Percentiles rank a stretch among this genome's conserved stretches.
Evolutionary conservation across 2,113 vertebrate species (phyloP).

Genomic region (Ovis canadensis): DNA sequence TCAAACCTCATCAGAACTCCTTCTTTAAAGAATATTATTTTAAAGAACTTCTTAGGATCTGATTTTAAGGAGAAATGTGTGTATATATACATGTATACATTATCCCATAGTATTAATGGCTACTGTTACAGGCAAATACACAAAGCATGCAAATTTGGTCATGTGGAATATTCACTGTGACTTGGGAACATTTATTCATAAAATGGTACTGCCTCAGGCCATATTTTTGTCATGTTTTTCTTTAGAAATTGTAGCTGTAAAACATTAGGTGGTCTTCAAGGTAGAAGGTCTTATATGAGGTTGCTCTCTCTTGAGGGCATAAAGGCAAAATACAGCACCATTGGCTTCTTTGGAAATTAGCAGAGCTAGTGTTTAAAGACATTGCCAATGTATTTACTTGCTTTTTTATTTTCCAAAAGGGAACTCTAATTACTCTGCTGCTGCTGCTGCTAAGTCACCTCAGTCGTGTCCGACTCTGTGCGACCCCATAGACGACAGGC

Average conservation of each 20-base stretch:
- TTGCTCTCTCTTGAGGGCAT: not conserved
- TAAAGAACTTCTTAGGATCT: not conserved
- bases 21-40: conserved; percentile 56
- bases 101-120: not conserved
- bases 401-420: not conserved
- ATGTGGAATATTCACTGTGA: not conserved
- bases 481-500: too few relatives aligned
- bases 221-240: not conserved
- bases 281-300: not conserved
- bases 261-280: not conserved
- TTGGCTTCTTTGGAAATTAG: conserved; percentile 5
- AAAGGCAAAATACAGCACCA: not conserved
- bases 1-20: conserved; percentile 36
- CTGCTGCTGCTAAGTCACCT: too few relatives aligned
- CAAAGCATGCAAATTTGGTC: not conserved
- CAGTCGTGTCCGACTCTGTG: too few relatives aligned
- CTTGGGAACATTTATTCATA: not conserved
- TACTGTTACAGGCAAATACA: not conserved
- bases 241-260: conserved; percentile 6
- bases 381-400: not conserved
- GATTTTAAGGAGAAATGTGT: not conserved
- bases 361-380: not conserved
- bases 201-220: not conserved
- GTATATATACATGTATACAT: not conserved
- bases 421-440: not conserved